Evolutionary conservation across 1,140 invertebrate genomes (phyloP).

Genomic region (Chelonus insularis): DNA sequence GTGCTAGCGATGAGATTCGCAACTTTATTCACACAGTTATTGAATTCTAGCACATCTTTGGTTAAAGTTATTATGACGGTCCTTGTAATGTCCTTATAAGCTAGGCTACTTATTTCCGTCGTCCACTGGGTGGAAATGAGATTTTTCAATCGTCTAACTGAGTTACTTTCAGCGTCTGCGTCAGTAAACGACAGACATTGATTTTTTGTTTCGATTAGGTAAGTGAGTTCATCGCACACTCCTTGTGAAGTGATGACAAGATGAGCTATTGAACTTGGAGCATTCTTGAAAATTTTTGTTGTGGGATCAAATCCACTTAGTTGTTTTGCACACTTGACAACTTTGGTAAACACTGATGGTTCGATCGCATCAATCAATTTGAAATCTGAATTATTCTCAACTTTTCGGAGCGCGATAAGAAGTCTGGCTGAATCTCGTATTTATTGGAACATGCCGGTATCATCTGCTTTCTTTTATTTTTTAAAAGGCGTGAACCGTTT

Average conservation of each 20-base stretch:
- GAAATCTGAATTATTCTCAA: no score
- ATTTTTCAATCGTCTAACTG: neutral
- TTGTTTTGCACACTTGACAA: neutral
- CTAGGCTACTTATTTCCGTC: slow-evolving; percentile 6
- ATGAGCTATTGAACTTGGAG: neutral
- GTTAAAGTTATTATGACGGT: neutral
- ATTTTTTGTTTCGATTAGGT: slow-evolving; percentile 39
- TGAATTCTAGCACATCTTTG: slow-evolving; percentile 1
- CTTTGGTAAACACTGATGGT: neutral
- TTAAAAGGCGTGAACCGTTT: no score
- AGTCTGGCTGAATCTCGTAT: no score
- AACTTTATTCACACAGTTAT: neutral
- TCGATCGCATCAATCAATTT: neutral
- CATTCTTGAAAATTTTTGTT: neutral
- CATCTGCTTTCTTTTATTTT: no score
- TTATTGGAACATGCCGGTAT: no score
- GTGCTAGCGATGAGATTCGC: neutral
- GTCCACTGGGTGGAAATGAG: neutral
- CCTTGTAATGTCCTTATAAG: neutral
- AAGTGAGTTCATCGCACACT: slow-evolving; percentile 37
- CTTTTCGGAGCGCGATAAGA: no score
- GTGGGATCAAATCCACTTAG: neutral
- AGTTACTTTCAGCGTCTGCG: neutral
- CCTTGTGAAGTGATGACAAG: neutral
- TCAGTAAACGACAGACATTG: neutral